These are phyloP conservation scores for Brienomyrus longianalis DNA, from an alignment of 2,113 vertebrate species.

Conservation along the genomic window DNA sequence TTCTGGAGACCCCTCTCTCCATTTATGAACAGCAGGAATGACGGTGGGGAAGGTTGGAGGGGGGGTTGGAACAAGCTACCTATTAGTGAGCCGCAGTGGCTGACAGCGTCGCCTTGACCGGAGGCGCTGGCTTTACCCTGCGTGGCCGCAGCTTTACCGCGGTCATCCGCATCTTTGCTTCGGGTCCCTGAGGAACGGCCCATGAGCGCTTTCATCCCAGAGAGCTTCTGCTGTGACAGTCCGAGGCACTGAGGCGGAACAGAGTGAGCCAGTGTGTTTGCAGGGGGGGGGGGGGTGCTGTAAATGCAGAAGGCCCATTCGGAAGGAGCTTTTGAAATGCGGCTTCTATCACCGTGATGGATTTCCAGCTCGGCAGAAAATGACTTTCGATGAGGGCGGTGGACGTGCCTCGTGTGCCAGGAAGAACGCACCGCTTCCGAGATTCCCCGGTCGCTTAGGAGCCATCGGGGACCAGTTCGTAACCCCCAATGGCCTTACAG, in stretches of 20 bases:
- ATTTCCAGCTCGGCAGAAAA: constrained; percentile 2
- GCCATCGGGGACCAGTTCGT: neutral
- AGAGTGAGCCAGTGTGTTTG: neutral
- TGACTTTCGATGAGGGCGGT: neutral
- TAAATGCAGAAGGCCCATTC: neutral
- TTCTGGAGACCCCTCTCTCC: constrained; percentile 2
- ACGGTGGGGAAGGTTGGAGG: neutral
- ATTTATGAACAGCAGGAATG: neutral
- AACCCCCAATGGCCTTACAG: neutral
- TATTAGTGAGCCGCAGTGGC: neutral
- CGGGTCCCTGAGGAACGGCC: neutral
- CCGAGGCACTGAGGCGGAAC: neutral
- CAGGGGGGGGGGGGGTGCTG: neutral
- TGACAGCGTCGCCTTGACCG: neutral
- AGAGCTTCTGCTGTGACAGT: neutral
- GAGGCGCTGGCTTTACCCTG: neutral
- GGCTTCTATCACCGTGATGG: neutral
- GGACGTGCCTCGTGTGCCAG: neutral
- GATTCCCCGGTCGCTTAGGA: neutral
- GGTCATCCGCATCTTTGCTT: neutral
- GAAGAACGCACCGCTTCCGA: neutral
- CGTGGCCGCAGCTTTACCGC: neutral
- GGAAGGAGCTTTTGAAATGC: constrained; percentile 3
- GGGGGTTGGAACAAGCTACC: neutral
- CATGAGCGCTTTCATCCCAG: neutral